Evolutionary conservation across 2,797 vertebrate genomes (phyloP).

Genomic region (Pyrocephalus nanus): DNA sequence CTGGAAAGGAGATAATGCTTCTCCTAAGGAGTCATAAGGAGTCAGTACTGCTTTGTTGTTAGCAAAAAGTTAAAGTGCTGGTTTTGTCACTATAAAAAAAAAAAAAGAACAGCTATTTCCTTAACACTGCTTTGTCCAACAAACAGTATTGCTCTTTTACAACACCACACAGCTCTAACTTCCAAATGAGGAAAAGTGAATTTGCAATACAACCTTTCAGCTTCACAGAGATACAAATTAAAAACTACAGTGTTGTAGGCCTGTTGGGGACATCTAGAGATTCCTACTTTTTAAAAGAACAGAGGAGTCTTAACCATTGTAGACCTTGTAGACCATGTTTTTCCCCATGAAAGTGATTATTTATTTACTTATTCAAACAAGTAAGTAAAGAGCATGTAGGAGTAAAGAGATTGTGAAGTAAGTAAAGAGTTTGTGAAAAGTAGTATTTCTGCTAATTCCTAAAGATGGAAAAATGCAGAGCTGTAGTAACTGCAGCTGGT

Average conservation of each 20-base stretch:
- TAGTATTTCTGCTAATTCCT: neutral
- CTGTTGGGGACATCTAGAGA: neutral
- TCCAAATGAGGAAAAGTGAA: neutral
- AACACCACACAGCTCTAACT: neutral
- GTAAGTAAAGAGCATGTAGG: neutral
- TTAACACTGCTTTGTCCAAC: neutral
- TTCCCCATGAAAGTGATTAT: neutral
- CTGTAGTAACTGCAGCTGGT: neutral
- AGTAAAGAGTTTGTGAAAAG: neutral
- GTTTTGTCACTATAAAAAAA: neutral
- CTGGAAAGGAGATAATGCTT: neutral
- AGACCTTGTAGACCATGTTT: neutral
- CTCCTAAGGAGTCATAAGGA: neutral
- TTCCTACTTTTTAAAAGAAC: neutral
- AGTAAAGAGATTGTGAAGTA: neutral
- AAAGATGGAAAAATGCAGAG: neutral
- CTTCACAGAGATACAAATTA: neutral
- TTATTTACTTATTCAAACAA: neutral
- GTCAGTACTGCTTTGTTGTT: neutral
- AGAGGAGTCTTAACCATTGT: neutral
- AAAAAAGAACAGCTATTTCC: neutral
- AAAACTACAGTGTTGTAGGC: neutral
- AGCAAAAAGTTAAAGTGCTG: neutral
- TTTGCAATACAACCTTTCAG: neutral
- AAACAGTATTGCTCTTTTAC: neutral